Percentiles rank a stretch among this genome's conserved stretches.
These are phyloP conservation scores for Muscicapa adusta DNA, from an alignment of 2,113 vertebrate genomes.

Conservation along the genomic window DNA sequence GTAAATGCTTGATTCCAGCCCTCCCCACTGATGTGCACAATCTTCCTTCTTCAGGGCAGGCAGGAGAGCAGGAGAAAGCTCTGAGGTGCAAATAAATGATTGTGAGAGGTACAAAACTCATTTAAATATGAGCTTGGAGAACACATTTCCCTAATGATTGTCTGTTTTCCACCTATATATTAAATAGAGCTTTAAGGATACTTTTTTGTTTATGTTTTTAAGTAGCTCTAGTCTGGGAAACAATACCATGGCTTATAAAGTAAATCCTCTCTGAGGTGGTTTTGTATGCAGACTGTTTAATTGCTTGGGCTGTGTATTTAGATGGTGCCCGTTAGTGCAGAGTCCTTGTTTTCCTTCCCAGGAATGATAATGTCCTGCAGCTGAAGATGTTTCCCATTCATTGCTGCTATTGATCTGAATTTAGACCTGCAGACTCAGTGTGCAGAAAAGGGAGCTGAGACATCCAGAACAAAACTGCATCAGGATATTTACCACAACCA, in stretches of 20 bases:
- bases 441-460: not conserved
- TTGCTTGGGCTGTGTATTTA: not conserved
- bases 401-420: not conserved
- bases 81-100: not conserved
- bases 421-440: not conserved
- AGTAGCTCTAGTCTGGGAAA: not conserved
- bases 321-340: not conserved
- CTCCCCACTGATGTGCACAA: not conserved
- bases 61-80: not conserved
- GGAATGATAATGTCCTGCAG: not conserved
- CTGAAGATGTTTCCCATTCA: not conserved
- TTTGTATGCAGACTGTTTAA: not conserved
- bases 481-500: not conserved
- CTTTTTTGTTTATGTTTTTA: not conserved
- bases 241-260: not conserved
- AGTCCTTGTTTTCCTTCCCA: not conserved
- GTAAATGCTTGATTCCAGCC: conserved; percentile 17
- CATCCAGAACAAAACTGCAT: not conserved
- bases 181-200: not conserved
- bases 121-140: not conserved
- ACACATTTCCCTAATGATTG: not conserved
- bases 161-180: not conserved
- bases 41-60: not conserved
- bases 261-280: not conserved
- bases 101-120: not conserved